A percentile compares a stretch with the other conserved stretches of the same genome.
Evolutionary conservation across 2,888 invertebrate genomes (phyloP).

Genomic region (Helleia helle): DNA sequence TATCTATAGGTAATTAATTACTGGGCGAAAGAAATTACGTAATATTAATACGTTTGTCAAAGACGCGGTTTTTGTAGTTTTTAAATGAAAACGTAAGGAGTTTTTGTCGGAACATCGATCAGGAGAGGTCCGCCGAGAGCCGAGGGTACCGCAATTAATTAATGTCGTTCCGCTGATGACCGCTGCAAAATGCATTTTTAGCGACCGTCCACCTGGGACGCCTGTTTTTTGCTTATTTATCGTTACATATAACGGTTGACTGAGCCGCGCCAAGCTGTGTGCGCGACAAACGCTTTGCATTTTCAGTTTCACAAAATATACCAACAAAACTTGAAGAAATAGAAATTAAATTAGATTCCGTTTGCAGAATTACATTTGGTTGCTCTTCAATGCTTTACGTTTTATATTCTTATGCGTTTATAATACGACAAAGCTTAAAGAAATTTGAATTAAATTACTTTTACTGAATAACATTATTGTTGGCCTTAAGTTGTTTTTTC

Average conservation of each 20-base stretch:
- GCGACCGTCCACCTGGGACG: conserved; percentile 13
- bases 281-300: conserved; percentile 9
- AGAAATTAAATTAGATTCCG: too few relatives aligned
- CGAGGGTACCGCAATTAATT: conserved; percentile 18
- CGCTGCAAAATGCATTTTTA: conserved; percentile 18
- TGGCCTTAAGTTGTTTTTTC: too few relatives aligned
- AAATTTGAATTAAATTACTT: too few relatives aligned
- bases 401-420: too few relatives aligned
- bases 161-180: conserved; percentile 15
- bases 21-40: background rate
- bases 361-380: too few relatives aligned
- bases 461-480: too few relatives aligned
- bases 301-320: conserved; percentile 3
- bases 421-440: too few relatives aligned
- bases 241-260: conserved; percentile 11
- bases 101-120: conserved; percentile 2
- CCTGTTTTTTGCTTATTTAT: conserved; percentile 12
- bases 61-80: background rate
- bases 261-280: conserved; percentile 9
- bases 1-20: conserved; percentile 7
- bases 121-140: conserved; percentile 3
- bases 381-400: too few relatives aligned
- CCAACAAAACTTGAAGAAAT: too few relatives aligned
- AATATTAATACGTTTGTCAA: conserved; percentile 8
- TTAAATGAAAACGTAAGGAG: background rate